phyloP scores from a whole-genome alignment of 2,888 invertebrate genomes.

The Meloe dianella region DNA sequence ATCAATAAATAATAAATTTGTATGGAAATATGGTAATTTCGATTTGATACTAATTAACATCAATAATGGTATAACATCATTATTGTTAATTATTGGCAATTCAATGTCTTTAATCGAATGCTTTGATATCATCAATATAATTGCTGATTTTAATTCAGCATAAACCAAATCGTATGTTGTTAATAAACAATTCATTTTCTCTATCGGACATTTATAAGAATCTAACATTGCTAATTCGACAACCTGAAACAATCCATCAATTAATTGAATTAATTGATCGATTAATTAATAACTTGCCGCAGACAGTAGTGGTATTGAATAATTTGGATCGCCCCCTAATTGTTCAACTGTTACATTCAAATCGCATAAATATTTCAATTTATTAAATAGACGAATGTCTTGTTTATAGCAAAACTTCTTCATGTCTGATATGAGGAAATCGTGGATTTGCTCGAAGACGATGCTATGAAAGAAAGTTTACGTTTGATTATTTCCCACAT shows the following conservation, averaged over 20 bases:
- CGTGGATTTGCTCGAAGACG: slow-evolving; percentile 51
- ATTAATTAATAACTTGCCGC: slow-evolving; percentile 48
- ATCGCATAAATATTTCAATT: slow-evolving; percentile 52
- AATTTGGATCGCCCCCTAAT: slow-evolving; percentile 56
- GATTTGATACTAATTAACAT: slow-evolving; percentile 58
- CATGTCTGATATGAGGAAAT: slow-evolving; percentile 52
- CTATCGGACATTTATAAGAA: slow-evolving; percentile 55
- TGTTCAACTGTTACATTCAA: slow-evolving; percentile 56
- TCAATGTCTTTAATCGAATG: slow-evolving; percentile 50
- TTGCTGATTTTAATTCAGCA: slow-evolving; percentile 59
- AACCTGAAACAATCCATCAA: slow-evolving; percentile 45
- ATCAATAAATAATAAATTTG: slow-evolving; percentile 59
- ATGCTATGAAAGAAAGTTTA: slow-evolving; percentile 41
- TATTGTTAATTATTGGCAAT: slow-evolving; percentile 51
- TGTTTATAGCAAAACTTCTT: slow-evolving; percentile 47
- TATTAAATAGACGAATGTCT: slow-evolving; percentile 52
- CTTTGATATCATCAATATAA: slow-evolving; percentile 55
- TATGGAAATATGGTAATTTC: slow-evolving; percentile 56
- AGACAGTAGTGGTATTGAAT: slow-evolving; percentile 57
- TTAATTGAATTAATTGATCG: slow-evolving; percentile 10
- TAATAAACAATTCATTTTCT: slow-evolving; percentile 59
- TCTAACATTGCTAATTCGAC: slow-evolving; percentile 60
- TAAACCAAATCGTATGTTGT: slow-evolving; percentile 59
- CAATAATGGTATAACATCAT: slow-evolving; percentile 57
- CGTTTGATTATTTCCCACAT: not conserved